These are phyloP conservation scores for Sylvia borin DNA, from an alignment of 2,797 vertebrate genomes.

Conservation along the genomic window DNA sequence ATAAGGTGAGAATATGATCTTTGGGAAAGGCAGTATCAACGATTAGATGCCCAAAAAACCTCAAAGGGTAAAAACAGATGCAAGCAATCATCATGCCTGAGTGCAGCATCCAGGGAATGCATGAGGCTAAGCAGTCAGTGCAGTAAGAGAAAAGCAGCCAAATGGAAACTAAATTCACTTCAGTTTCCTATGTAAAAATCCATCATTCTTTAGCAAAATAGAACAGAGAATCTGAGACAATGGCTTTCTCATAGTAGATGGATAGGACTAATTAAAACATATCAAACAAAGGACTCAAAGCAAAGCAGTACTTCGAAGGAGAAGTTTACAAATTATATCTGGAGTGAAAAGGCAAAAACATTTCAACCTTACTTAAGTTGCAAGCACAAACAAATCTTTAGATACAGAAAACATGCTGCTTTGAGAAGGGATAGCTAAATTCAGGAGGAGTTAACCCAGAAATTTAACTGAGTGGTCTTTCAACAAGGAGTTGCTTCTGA, in stretches of 20 bases:
- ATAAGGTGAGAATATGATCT: not conserved
- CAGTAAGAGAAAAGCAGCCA: not conserved
- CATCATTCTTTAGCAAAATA: not conserved
- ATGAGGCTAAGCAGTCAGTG: not conserved
- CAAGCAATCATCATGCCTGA: not conserved
- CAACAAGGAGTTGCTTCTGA: not conserved
- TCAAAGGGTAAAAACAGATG: not conserved
- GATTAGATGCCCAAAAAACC: not conserved
- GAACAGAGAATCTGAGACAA: not conserved
- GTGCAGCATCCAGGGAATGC: not conserved
- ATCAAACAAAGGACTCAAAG: not conserved
- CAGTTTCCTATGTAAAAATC: not conserved
- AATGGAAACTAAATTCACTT: constrained; percentile 1
- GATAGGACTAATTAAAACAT: not conserved
- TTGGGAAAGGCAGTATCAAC: not conserved
- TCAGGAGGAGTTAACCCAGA: constrained; percentile 6
- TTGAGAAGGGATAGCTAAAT: not conserved
- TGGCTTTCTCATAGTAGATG: not conserved
- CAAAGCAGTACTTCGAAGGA: not conserved
- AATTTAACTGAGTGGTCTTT: not conserved
- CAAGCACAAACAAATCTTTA: not conserved
- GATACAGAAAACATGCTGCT: not conserved
- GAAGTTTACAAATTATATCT: not conserved
- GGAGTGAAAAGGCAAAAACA: not conserved
- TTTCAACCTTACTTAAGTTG: constrained; percentile 1